phyloP scores from a whole-genome alignment of 2,113 vertebrate genomes.

The Procapra przewalskii region DNA sequence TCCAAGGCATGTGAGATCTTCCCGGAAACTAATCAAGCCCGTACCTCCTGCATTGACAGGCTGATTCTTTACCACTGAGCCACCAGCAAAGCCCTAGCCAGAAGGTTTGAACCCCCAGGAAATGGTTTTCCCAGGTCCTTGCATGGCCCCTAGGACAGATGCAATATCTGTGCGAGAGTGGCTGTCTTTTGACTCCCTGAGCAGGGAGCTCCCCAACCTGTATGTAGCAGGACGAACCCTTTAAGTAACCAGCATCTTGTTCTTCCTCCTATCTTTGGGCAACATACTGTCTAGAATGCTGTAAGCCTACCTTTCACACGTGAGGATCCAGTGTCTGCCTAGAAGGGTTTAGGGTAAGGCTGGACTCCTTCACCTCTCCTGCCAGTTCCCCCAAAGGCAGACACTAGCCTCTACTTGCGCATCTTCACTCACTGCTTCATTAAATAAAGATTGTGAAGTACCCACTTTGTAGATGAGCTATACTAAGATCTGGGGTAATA shows the following conservation, averaged over 20 bases:
- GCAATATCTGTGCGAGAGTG: background rate
- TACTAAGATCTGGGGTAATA: background rate
- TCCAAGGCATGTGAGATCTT: background rate
- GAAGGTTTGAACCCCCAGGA: background rate
- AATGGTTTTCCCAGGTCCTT: background rate
- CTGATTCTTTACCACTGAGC: background rate
- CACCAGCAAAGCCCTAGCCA: background rate
- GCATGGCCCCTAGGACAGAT: background rate
- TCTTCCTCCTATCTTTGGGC: background rate
- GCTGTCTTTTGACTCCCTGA: accelerated
- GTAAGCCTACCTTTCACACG: background rate
- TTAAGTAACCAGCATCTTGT: background rate
- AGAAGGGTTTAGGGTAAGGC: background rate
- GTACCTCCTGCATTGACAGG: background rate
- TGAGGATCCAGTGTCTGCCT: background rate
- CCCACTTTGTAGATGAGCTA: background rate
- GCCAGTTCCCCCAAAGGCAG: no score
- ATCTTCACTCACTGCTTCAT: background rate
- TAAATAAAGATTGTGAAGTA: background rate
- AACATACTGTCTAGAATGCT: background rate
- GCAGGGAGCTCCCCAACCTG: background rate
- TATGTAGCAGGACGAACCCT: background rate
- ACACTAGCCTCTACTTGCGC: background rate
- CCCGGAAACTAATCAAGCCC: background rate
- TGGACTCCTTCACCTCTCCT: background rate